Evolutionary conservation across 2,888 invertebrate species (phyloP), one percentile per base, ranked within the genome.

Genomic region (Plagiodera versicolora): DNA sequence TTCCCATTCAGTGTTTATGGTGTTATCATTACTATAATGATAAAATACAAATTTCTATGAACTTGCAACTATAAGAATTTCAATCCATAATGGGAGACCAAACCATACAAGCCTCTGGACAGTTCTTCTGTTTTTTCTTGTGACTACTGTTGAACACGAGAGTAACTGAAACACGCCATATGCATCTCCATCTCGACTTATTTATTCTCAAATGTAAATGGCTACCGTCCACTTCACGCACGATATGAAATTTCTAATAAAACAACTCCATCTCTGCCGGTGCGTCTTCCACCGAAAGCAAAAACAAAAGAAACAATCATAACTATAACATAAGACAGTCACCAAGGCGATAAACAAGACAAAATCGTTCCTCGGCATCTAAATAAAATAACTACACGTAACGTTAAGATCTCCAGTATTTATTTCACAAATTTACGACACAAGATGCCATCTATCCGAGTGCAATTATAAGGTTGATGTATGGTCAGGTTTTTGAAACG

Each of bases 381-480:
- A 68, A 69, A 68, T 64, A 64, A 63, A 66, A 66, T 66, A 64
- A 59, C 64, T 63, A 47, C 66, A 66, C 66, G 65, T 64, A 66
- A 62, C 55, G 67, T 58, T 50, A 60, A 65, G 66, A 64, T 70
- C 64, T 69, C 63, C 68, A 65, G 79, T 80, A 80, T 80, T 80
- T 80, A 80, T 80, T 80, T 80, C 79, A 79, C 78, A 79, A 80
- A 80, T 80, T 80, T 80, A 80, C 75, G 80, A 72, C 69, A 67
- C 70, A 72, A 79, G 80, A 80, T 80, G 77, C 74, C 72, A 79
- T 80, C 79, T 79, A 75, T 71, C 69, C 73, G 72, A 75, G 75
- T 75, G 78, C 79, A 79, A 79, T 79, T 79, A 79, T 78, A 76
- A 73, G 72, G 70, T 75, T 79, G 78, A 79, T 77, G 78, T 77